Conservation (phyloP, 2,113 vertebrate species). For the Cettia cetti region DNA sequence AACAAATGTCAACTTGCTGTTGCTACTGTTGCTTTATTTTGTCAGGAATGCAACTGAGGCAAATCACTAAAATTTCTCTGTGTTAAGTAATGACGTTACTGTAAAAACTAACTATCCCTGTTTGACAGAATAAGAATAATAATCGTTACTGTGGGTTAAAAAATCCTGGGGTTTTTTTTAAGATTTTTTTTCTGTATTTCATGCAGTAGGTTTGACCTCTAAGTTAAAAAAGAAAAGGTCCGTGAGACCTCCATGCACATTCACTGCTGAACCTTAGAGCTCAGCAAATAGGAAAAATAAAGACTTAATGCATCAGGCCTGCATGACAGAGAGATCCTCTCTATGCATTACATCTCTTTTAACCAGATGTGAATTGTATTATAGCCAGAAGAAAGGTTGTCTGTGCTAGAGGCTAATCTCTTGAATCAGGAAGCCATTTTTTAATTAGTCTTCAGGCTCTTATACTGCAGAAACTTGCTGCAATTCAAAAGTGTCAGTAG, state of each 20-base stretch:
- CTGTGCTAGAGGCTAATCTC: slow-evolving; percentile 29
- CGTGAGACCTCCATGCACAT: background rate
- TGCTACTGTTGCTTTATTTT: background rate
- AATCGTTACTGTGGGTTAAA: background rate
- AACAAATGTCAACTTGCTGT: background rate
- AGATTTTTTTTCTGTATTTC: background rate
- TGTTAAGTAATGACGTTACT: background rate
- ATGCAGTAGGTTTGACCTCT: background rate
- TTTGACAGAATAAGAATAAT: background rate
- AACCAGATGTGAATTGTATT: slow-evolving; percentile 21
- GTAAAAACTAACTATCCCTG: background rate
- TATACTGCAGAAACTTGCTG: background rate
- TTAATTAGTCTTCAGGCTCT: slow-evolving; percentile 7
- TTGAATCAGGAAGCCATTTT: slow-evolving; percentile 22
- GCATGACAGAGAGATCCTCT: background rate
- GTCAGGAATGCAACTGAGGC: background rate
- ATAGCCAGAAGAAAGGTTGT: background rate
- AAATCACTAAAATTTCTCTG: background rate
- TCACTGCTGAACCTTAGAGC: background rate
- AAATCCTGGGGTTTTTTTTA: no score
- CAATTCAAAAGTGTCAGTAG: background rate
- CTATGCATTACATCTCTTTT: background rate
- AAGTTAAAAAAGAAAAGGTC: background rate
- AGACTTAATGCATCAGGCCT: background rate
- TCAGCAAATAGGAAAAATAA: background rate